phyloP scores from a whole-genome alignment of 2,888 invertebrate genomes.

The Calliphora vomitoria region DNA sequence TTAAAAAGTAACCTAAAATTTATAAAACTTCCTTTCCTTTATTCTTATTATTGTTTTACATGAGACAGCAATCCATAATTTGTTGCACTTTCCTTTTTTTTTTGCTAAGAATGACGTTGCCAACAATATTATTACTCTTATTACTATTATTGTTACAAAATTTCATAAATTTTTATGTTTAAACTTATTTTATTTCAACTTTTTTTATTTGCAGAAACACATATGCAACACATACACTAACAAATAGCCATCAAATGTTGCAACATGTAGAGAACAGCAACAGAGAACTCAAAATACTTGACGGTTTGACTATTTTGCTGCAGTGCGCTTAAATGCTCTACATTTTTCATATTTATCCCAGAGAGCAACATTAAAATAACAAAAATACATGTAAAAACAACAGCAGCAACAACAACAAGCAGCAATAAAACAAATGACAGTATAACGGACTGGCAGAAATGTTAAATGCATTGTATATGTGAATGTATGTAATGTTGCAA shows the following conservation, averaged over 20 bases:
- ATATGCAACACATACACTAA: neutral
- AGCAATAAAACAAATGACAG: constrained; percentile 59
- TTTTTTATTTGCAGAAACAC: neutral
- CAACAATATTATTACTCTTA: constrained; percentile 13
- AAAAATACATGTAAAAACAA: constrained; percentile 16
- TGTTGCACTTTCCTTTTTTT: no score
- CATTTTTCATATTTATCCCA: constrained; percentile 65
- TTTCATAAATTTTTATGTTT: constrained; percentile 38
- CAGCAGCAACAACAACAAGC: neutral
- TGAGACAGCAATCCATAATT: neutral
- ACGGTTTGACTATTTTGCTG: constrained; percentile 69
- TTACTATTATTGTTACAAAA: constrained; percentile 9
- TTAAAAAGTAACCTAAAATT: neutral
- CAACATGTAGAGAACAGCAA: constrained; percentile 31
- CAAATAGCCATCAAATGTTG: constrained; percentile 46
- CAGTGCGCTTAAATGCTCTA: constrained; percentile 70
- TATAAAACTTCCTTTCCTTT: neutral
- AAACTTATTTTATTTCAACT: constrained; percentile 13
- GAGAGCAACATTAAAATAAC: constrained; percentile 42
- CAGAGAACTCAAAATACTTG: constrained; percentile 47
- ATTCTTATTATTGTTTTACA: neutral
- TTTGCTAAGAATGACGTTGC: neutral
- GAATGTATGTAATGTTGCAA: constrained; percentile 7
- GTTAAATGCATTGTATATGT: constrained; percentile 61
- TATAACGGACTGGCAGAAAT: constrained; percentile 53